Base-by-base conservation (phyloP, 2,888 invertebrate genomes). In the Drosophila recens region DNA sequence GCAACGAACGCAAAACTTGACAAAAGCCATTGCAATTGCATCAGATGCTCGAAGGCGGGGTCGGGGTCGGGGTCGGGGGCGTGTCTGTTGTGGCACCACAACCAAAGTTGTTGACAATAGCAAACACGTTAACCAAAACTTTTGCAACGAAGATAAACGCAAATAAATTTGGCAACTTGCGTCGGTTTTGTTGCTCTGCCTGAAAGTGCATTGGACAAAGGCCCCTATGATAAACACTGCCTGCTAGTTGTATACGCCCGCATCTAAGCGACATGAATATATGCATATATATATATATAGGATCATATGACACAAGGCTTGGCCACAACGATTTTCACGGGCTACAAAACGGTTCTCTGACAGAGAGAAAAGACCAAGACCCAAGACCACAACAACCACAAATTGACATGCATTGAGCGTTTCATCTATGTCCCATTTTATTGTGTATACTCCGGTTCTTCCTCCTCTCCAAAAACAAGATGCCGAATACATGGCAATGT, bases 41-140 rank as follows among this genome's bases (percentile, higher is more conserved):
- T 63, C 79, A 69, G 65, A 70, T 58, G 40, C n/a, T 33, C 13
- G 5, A 38, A 3, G 10, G 43, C 46, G 1, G 33, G 15, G 46
- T 4, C n/a, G 5, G 33, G 15, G 46, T 4, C n/a, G 5, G 8
- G 33, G 34, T 9, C 20, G 64, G 67, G 20, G 64, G 67, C 61
- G 67, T 68, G 80, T 69, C 67, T 53, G 64, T 75, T 81, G 78
- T 75, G 64, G 72, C 72, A 86, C 84, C 84, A 82, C 84, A 84
- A 87, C 84, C 87, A 87, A 84, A 84, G 87, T 84, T 84, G 87
- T 84, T 84, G 84, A 84, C 84, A 84, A 84, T 84, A 80, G 87
- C 84, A 84, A 84, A 87, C 84, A 84, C 84, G 84, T 84, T 84
- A 84, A 83, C 87, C 87, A 57, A 87, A 84, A 77, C 78, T 78